Percentiles rank a stretch among this genome's conserved stretches.
phyloP scores from a whole-genome alignment of 2,888 invertebrate species.

The Poecilus cupreus region DNA sequence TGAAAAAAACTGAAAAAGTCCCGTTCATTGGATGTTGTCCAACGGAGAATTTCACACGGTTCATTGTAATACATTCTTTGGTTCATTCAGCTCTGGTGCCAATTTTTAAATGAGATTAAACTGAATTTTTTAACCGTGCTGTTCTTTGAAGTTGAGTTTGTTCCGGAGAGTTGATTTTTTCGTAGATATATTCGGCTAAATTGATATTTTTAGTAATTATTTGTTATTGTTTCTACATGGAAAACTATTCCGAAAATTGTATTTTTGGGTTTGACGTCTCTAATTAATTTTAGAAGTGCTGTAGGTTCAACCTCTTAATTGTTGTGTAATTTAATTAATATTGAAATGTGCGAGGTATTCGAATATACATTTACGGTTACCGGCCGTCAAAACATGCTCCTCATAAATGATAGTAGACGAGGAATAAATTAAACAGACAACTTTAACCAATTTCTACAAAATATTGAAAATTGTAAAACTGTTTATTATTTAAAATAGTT shows the following conservation, averaged over 20 bases:
- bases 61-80: background rate
- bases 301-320: too few relatives aligned
- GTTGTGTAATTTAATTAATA: too few relatives aligned
- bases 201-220: background rate
- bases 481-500: too few relatives aligned
- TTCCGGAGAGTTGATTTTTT: background rate
- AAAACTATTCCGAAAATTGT: background rate
- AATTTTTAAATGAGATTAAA: background rate
- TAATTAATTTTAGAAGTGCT: too few relatives aligned
- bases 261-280: background rate
- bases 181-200: background rate
- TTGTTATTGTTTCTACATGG: background rate
- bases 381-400: too few relatives aligned
- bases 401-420: too few relatives aligned
- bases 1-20: background rate
- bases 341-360: too few relatives aligned
- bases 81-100: background rate
- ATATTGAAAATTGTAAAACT: too few relatives aligned
- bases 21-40: background rate
- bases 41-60: background rate
- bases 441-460: too few relatives aligned
- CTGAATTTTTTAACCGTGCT: background rate
- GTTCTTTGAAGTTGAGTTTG: background rate
- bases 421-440: too few relatives aligned
- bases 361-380: too few relatives aligned